A percentile compares a stretch with the other conserved stretches of the same genome.
Evolutionary conservation across 1,140 invertebrate genomes (phyloP).

Genomic region (Chrysopa pallens): DNA sequence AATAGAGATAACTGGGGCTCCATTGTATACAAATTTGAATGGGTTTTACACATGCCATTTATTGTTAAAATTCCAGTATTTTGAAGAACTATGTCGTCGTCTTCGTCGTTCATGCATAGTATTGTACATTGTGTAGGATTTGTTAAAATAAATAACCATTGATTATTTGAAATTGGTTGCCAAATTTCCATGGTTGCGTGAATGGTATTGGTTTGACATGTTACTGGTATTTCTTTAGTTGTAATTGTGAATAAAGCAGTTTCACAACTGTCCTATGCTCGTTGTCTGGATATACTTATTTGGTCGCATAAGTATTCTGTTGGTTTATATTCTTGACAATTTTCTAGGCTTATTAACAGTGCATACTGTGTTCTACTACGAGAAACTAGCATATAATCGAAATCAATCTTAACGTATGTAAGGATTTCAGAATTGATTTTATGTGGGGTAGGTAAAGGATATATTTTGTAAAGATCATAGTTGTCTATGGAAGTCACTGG

Average conservation of each 20-base stretch:
- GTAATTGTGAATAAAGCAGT: background rate
- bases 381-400: no score
- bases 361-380: no score
- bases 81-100: background rate
- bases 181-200: slow-evolving; percentile 1
- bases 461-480: no score
- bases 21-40: background rate
- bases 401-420: no score
- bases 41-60: background rate
- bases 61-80: background rate
- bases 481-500: no score
- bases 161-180: background rate
- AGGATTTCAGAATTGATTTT: no score
- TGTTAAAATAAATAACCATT: background rate
- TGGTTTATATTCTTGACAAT: no score
- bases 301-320: no score
- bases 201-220: background rate
- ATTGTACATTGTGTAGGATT: background rate
- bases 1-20: background rate
- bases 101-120: background rate
- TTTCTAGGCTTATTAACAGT: no score
- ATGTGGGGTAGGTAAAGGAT: no score
- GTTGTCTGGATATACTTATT: background rate
- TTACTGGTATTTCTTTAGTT: background rate
- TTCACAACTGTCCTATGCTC: background rate